These are phyloP conservation scores for Paramormyrops hopkinsi DNA, from an alignment of 2,797 vertebrate genomes.

Conservation along the genomic window DNA sequence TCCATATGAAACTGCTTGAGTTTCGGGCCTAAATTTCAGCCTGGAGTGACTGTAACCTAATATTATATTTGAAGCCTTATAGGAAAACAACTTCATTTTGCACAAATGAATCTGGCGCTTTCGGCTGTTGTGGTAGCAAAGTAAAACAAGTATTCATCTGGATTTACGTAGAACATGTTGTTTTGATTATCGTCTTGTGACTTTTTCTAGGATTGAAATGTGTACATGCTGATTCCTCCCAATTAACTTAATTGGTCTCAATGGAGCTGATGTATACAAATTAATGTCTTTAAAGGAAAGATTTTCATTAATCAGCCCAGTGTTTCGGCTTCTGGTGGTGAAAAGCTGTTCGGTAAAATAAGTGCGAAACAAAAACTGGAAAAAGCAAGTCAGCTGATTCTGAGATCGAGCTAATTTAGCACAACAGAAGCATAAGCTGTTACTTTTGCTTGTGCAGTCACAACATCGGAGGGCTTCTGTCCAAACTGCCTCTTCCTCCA, in stretches of 20 bases:
- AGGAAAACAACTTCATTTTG: not conserved
- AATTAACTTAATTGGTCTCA: conserved; percentile 1
- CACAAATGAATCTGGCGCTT: not conserved
- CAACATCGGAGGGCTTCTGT: not conserved
- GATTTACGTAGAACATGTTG: not conserved
- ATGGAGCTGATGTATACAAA: not conserved
- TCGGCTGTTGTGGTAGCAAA: conserved; percentile 7
- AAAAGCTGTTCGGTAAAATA: not conserved
- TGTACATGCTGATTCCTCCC: not conserved
- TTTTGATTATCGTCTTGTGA: not conserved
- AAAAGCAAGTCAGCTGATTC: not conserved
- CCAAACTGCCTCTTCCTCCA: conserved; percentile 23
- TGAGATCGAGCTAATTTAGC: not conserved
- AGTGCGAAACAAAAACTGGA: not conserved
- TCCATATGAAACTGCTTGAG: not conserved
- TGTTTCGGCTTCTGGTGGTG: not conserved
- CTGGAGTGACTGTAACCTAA: not conserved
- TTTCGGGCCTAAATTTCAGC: not conserved
- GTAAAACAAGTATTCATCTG: not conserved
- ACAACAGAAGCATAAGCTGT: not conserved
- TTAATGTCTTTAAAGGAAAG: not conserved
- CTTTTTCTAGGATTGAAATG: not conserved
- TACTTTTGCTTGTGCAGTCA: conserved; percentile 10
- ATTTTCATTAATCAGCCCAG: not conserved
- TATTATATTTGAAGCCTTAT: not conserved